These are phyloP conservation scores for Pseudococcus jackbeardsleyi DNA, from an alignment of 2,888 invertebrate species.

Conservation along the genomic window DNA sequence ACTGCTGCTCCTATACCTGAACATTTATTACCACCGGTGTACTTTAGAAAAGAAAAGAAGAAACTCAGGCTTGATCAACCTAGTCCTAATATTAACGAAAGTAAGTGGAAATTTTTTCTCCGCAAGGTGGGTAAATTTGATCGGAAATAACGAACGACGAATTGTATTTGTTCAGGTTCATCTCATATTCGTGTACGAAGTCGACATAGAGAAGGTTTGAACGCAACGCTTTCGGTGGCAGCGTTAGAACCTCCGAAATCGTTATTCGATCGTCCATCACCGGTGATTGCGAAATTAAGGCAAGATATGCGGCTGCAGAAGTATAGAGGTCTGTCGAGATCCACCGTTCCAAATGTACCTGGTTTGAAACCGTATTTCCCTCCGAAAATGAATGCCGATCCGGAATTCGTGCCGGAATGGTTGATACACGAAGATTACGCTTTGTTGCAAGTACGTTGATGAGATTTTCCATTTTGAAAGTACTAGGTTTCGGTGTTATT, in stretches of 20 bases:
- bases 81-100: conserved; percentile 35
- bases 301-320: conserved; percentile 84
- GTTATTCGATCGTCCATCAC: conserved; percentile 84
- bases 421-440: conserved; percentile 91
- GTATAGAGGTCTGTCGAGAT: conserved; percentile 72
- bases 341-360: conserved; percentile 66
- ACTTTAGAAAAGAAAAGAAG: conserved; percentile 71
- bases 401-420: conserved; percentile 87
- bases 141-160: neutral
- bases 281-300: conserved; percentile 81
- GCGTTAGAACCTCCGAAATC: conserved; percentile 79
- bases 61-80: conserved; percentile 59
- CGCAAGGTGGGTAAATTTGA: neutral
- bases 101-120: neutral
- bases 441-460: conserved; percentile 78
- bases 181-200: conserved; percentile 68
- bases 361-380: conserved; percentile 69
- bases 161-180: neutral
- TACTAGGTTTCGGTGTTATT: neutral
- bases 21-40: conserved; percentile 83
- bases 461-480: neutral
- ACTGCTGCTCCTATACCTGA: conserved; percentile 78
- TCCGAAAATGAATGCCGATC: conserved; percentile 74
- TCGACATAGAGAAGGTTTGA: conserved; percentile 79
- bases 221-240: conserved; percentile 68